Evolutionary conservation across 2,888 invertebrate genomes (phyloP).

Genomic region (Stegana nigrithorax): DNA sequence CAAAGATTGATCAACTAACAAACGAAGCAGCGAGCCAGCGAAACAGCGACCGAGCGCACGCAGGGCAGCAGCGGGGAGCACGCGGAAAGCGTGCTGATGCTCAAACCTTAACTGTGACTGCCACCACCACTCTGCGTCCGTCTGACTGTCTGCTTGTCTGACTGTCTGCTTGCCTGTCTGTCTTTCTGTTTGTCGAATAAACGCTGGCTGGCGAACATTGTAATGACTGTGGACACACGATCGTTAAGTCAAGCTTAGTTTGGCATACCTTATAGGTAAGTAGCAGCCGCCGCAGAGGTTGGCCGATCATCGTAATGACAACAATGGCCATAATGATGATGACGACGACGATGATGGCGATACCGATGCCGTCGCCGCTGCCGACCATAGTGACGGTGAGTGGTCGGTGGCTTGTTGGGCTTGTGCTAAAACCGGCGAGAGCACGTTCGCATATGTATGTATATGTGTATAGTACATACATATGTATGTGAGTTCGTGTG

Average conservation of each 20-base stretch:
- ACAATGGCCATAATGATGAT: neutral
- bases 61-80: slow-evolving; percentile 1
- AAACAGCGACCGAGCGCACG: slow-evolving; percentile 24
- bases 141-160: neutral
- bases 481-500: too few species aligned
- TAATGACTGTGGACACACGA: slow-evolving; percentile 66
- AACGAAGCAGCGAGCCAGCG: neutral
- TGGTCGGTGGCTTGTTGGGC: neutral
- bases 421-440: too few species aligned
- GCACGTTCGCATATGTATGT: too few species aligned
- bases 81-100: slow-evolving; percentile 1
- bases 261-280: slow-evolving; percentile 1
- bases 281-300: neutral
- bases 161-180: slow-evolving; percentile 13
- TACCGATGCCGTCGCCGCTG: neutral
- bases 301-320: neutral
- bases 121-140: neutral
- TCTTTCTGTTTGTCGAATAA: too few species aligned
- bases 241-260: slow-evolving; percentile 54
- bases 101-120: neutral
- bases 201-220: slow-evolving; percentile 57
- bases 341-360: neutral
- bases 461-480: too few species aligned
- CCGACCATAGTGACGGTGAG: neutral
- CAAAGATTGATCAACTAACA: slow-evolving; percentile 1